phyloP scores from a whole-genome alignment of 2,113 vertebrate genomes.

The Bungarus multicinctus region DNA sequence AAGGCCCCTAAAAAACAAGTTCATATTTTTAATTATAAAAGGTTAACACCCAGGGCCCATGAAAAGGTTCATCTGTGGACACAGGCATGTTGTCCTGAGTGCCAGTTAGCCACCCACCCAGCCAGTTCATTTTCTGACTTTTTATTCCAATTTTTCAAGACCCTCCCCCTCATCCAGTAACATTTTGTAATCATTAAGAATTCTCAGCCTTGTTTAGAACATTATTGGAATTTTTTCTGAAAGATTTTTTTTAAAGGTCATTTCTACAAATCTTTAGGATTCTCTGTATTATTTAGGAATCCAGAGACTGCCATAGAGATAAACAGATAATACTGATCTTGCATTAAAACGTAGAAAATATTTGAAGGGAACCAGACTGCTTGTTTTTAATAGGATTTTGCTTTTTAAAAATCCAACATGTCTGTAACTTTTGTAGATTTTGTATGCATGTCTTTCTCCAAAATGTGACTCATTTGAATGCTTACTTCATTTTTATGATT shows the following conservation, averaged over 20 bases:
- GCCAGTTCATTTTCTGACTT: neutral
- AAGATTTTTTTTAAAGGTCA: no score
- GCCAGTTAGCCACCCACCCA: neutral
- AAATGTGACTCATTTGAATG: conserved; percentile 52
- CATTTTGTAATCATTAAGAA: neutral
- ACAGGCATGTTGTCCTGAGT: neutral
- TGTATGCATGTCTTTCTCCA: conserved; percentile 53
- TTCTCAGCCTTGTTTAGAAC: neutral
- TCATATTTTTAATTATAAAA: neutral
- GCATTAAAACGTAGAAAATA: neutral
- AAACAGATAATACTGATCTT: neutral
- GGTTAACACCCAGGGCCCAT: neutral
- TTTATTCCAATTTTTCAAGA: neutral
- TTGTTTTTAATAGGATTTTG: conserved; percentile 14
- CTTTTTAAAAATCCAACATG: conserved; percentile 22
- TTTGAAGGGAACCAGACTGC: neutral
- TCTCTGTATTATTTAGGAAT: neutral
- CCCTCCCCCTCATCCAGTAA: neutral
- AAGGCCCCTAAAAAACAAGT: neutral
- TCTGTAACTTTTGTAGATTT: conserved; percentile 35
- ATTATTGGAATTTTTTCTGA: no score
- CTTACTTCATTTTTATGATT: conserved; percentile 36
- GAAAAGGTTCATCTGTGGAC: neutral
- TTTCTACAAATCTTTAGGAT: neutral
- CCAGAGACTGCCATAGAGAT: neutral